These are phyloP conservation scores for Avahi laniger DNA, from an alignment of 2,797 vertebrate genomes.

Conservation along the genomic window DNA sequence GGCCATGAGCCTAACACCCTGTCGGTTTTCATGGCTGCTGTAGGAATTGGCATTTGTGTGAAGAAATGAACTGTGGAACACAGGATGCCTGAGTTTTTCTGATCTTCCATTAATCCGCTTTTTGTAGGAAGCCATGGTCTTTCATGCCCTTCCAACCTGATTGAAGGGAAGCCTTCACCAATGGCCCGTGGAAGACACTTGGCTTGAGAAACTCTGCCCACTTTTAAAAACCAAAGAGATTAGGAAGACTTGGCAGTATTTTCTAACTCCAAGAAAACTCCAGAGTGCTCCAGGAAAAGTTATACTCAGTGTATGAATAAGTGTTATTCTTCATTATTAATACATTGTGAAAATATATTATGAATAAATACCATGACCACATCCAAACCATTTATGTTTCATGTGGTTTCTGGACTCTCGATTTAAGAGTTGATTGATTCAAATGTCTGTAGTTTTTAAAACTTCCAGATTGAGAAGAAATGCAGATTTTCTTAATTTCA, in stretches of 20 bases:
- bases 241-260: conserved; percentile 31
- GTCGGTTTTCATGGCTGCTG: not conserved
- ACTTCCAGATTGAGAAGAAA: not conserved
- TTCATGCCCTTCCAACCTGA: not conserved
- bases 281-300: conserved; percentile 26
- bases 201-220: not conserved
- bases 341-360: conserved; percentile 70
- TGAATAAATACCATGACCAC: conserved; percentile 76
- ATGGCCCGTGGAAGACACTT: not conserved
- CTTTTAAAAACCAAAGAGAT: conserved; percentile 53
- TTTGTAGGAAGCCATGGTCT: not conserved
- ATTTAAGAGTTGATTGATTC: not conserved
- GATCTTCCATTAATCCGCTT: not conserved
- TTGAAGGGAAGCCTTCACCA: not conserved
- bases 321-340: conserved; percentile 72
- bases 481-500: not conserved
- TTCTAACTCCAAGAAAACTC: not conserved
- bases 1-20: not conserved
- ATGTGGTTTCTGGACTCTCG: not conserved
- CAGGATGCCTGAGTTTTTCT: not conserved
- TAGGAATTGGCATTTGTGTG: not conserved
- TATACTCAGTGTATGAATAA: conserved; percentile 57
- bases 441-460: not conserved
- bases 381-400: conserved; percentile 7
- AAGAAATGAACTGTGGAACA: not conserved